phyloP scores from a whole-genome alignment of 2,113 vertebrate species.

The Notiomystis cincta region DNA sequence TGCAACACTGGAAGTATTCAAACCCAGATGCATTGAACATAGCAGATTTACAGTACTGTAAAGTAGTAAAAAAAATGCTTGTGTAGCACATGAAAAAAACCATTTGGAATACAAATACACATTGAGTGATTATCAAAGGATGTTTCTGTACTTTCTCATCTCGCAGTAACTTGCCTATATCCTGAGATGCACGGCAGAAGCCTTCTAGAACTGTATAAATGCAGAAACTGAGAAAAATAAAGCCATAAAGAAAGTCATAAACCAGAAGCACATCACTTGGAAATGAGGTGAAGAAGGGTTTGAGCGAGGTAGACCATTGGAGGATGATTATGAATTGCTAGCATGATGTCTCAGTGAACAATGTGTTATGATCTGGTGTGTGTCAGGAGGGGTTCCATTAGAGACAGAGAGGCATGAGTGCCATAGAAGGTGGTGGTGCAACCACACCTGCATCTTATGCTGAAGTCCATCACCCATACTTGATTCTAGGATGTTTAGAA shows the following conservation, averaged over 20 bases:
- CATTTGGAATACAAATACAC: background rate
- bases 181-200: background rate
- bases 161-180: background rate
- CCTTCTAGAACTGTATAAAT: background rate
- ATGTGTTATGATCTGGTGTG: rapidly evolving
- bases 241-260: background rate
- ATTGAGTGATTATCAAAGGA: background rate
- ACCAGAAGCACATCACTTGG: background rate
- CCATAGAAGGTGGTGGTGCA: background rate
- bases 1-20: background rate
- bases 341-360: background rate
- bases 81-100: background rate
- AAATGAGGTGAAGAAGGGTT: background rate
- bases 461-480: background rate
- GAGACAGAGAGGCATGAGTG: background rate
- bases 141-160: background rate
- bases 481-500: background rate
- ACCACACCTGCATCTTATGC: rapidly evolving
- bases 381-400: background rate
- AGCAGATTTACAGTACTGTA: background rate
- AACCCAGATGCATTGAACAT: background rate
- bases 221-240: background rate
- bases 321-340: background rate
- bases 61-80: background rate
- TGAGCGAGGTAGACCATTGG: background rate